Base-by-base conservation (phyloP, 92 coral and sea anemone species). In the Metridium senile region DNA sequence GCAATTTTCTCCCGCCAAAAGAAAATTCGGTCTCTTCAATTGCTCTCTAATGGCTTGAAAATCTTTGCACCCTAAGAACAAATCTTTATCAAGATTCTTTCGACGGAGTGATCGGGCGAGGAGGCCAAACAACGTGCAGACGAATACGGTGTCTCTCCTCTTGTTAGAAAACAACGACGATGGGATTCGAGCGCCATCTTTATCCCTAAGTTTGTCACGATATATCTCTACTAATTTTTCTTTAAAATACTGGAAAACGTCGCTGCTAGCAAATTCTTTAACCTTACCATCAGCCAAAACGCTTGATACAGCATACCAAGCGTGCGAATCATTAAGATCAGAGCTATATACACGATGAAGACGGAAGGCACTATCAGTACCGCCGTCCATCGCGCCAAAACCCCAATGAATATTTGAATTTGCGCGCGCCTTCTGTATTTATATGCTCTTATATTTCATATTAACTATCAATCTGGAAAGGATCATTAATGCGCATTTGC, bases 251-350 rank as follows among this genome's bases (percentile, higher is more conserved):
- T 39, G 33, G 29, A 67, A 67, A 9, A 67, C 27, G 29, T 67
- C 56, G 18, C 21, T 46, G 27, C 20, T 67, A 17, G 29, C 13
- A 35, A 67, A 67, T 1, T 34, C 53, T 33, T 67, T 67, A 10
- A 67, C 28, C 21, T 67, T 67, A 4, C 72, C 72, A 39, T 67
- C 56, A 0, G 72, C 72, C 53, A 67, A 30, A 11, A 9, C 72
- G 52, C 72, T 67, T 33, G 72, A 39, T 16, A 67, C 72, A 17
- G 72, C 72, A 21, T 33, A 67, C 72, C 72, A 67, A 35, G 72
- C 52, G 22, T 17, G 13, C 0, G 72, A 67, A 9, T 35, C 34
- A 26, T 67, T 54, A 22, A 34, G 52, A 19, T 67, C 72, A n/a
- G 1, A 22, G 20, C 72, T 46, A 23, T 30, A 67, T 0, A 67